Base-by-base conservation (phyloP, 2,888 invertebrate species). In the Dioctria rufipes region DNA sequence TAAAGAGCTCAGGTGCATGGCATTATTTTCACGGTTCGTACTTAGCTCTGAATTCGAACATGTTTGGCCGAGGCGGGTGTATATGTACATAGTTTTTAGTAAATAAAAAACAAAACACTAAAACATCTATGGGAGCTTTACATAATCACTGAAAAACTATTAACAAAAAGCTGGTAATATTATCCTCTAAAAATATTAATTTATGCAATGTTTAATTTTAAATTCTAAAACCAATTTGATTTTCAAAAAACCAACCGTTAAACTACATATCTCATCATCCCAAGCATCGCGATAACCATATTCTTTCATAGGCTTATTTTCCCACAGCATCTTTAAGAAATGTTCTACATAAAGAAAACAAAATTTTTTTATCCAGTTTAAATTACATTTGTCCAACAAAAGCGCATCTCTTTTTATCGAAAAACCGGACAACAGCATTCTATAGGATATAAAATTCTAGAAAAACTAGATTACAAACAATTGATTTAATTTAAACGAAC, bases 381-480 rank as follows among this genome's bases (percentile, higher is more conserved):
- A n/a, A 54, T 54, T 54, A n/a, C 2, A 54, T 54, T 54, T 54
- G 54, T 54, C 11, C 54, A 54, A 25, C 25, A 25, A 25, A 25
- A 25, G 25, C 0, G 54, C 54, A 54, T 54, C 54, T 54, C 9
- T 25, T 9, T 46, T 46, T 54, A 54, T 11, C 54, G 25, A 11
- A 60, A 5, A 61, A 61, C 39, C 61, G 61, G 39, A 61, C 58
- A 13, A 39, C 9, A 5, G 39, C 46, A 6, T 25, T 25, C 25
- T 25, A 25, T 25, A 25, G 25, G 25, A 25, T 25, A 25, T 25
- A 25, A 25, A 61, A 8, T 13, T 25, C 73, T 13, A 58, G 73
- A 73, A 58, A 73, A 73, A 73, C 73, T 13, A 73, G 73, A 73
- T 73, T 42, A 39, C 8, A 42, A 25, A 73, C 58, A 60, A 73